These are phyloP conservation scores for Anolis apletophallus DNA, from an alignment of 2,797 vertebrate genomes.

Conservation along the genomic window DNA sequence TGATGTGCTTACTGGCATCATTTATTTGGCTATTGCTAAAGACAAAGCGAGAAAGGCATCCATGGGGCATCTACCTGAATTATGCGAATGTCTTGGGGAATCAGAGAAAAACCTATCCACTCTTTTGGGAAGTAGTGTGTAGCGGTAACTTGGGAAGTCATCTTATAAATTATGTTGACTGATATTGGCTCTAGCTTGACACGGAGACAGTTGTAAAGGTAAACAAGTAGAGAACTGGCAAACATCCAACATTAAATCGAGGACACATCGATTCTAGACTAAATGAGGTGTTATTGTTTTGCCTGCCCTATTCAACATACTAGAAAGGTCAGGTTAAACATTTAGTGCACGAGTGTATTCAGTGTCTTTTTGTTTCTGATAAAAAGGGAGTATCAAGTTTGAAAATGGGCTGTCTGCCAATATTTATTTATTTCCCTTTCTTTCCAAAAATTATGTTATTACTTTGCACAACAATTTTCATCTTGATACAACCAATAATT, in stretches of 20 bases:
- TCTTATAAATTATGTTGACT: neutral
- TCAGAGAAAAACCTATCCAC: neutral
- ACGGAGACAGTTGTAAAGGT: neutral
- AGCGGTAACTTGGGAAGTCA: neutral
- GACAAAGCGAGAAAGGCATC: neutral
- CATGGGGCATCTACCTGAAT: neutral
- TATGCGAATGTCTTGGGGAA: neutral
- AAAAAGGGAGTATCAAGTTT: no score
- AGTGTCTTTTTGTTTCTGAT: neutral
- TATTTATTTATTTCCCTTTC: no score
- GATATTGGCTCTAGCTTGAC: neutral
- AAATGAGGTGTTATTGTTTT: neutral
- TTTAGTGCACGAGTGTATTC: neutral
- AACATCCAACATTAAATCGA: neutral
- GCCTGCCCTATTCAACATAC: neutral
- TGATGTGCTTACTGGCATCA: no score
- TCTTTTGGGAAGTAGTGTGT: neutral
- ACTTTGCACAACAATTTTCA: no score
- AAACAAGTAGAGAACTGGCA: neutral
- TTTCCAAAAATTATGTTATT: no score
- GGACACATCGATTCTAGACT: neutral
- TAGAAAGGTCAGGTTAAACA: neutral
- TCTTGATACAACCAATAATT: no score
- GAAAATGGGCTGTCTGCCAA: no score
- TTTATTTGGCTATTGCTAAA: neutral